A percentile compares a stretch with the other conserved stretches of the same genome.
These are phyloP conservation scores for Phthorimaea operculella DNA, from an alignment of 1,140 invertebrate genomes.

Conservation along the genomic window DNA sequence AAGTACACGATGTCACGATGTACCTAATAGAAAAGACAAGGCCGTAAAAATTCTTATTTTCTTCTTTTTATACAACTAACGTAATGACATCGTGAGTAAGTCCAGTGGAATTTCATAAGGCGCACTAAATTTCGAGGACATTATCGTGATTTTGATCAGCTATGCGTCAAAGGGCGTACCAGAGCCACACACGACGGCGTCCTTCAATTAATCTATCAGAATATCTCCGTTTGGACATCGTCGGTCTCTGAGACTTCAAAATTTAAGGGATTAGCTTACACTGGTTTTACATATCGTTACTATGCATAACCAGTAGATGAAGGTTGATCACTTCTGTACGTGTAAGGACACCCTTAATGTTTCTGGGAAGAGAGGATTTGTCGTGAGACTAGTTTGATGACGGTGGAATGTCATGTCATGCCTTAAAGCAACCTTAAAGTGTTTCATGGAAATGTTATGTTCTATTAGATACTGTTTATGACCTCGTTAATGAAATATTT, in stretches of 20 bases:
- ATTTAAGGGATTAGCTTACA: no score
- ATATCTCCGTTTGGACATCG: neutral
- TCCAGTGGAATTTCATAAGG: constrained; percentile 50
- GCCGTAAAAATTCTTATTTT: no score
- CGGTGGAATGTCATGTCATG: no score
- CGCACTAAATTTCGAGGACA: constrained; percentile 41
- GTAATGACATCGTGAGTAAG: constrained; percentile 52
- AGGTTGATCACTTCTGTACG: neutral
- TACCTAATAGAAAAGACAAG: no score
- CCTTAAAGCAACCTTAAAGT: no score
- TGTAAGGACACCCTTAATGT: constrained; percentile 1
- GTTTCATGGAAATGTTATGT: no score
- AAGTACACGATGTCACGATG: no score
- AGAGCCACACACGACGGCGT: constrained; percentile 49
- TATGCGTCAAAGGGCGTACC: constrained; percentile 32
- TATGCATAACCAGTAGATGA: no score
- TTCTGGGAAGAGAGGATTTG: neutral
- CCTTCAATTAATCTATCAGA: constrained; percentile 44
- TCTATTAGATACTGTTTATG: no score
- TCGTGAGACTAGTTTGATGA: neutral
- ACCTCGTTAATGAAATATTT: no score
- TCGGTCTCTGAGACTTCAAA: no score
- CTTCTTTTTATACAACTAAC: constrained; percentile 17
- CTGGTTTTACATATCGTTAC: no score
- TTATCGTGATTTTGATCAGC: constrained; percentile 54